These are phyloP conservation scores for Rhagophthalmus giganteus DNA, from an alignment of 2,888 invertebrate genomes.

Conservation along the genomic window DNA sequence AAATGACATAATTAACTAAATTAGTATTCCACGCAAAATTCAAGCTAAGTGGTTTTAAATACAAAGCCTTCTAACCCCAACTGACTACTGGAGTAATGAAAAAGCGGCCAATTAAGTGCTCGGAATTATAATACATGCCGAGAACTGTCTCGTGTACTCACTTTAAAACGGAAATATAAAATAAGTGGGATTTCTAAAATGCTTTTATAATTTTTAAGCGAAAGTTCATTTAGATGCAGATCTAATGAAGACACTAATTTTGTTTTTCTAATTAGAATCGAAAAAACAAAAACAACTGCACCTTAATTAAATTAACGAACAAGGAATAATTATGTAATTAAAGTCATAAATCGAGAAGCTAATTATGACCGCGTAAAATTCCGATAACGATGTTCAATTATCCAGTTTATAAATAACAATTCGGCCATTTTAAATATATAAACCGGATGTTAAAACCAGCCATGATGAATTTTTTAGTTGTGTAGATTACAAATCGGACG, in stretches of 20 bases:
- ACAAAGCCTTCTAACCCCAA: conserved; percentile 22
- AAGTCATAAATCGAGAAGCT: conserved; percentile 8
- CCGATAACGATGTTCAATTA: conserved; percentile 9
- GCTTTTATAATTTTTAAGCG: conserved; percentile 3
- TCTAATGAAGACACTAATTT: conserved; percentile 10
- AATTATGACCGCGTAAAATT: conserved; percentile 14
- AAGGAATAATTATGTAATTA: conserved; percentile 15
- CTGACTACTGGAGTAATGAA: conserved; percentile 17
- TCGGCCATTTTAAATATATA: conserved; percentile 40
- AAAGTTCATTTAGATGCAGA: conserved; percentile 16
- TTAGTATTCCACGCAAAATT: conserved; percentile 28
- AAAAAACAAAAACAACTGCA: conserved; percentile 7
- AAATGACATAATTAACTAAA: conserved; percentile 27
- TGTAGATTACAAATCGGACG: conserved; percentile 39
- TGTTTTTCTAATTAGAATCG: conserved; percentile 11
- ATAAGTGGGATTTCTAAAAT: neutral
- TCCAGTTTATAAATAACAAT: conserved; percentile 16
- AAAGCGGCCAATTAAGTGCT: conserved; percentile 23
- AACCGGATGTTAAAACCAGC: conserved; percentile 44
- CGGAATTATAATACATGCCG: conserved; percentile 18
- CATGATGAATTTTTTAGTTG: conserved; percentile 43
- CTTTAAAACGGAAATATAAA: conserved; percentile 6
- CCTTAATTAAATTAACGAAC: conserved; percentile 20
- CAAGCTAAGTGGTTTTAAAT: conserved; percentile 28
- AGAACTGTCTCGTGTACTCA: conserved; percentile 1